These are phyloP conservation scores for Pterocles burchelli DNA, from an alignment of 2,113 vertebrate genomes.

Conservation along the genomic window DNA sequence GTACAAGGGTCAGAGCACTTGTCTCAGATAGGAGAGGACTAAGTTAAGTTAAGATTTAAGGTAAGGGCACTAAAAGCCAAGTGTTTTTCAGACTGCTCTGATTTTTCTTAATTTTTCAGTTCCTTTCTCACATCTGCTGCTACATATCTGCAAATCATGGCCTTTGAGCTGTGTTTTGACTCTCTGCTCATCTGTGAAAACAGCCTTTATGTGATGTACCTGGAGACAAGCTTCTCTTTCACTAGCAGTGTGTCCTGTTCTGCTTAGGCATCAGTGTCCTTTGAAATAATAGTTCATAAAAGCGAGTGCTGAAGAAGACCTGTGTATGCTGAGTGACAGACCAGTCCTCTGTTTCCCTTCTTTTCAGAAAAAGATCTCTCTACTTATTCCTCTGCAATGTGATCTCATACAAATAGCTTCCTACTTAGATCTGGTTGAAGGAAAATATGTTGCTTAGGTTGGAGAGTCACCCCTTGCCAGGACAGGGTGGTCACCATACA, in stretches of 20 bases:
- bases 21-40: not conserved
- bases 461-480: not conserved
- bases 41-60: not conserved
- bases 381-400: not conserved
- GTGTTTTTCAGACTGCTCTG: not conserved
- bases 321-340: not conserved
- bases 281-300: not conserved
- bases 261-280: not conserved
- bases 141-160: not conserved
- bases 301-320: not conserved
- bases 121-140: not conserved
- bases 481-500: not conserved
- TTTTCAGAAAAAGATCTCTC: not conserved
- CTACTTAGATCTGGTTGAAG: not conserved
- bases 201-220: not conserved
- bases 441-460: not conserved
- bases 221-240: not conserved
- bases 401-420: not conserved
- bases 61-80: not conserved
- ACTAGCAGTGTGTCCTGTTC: not conserved
- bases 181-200: not conserved
- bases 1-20: not conserved
- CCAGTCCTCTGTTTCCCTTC: not conserved
- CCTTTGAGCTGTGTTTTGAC: not conserved
- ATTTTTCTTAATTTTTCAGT: not conserved